phyloP scores from a whole-genome alignment of 2,888 invertebrate genomes.

The Polia nebulosa region DNA sequence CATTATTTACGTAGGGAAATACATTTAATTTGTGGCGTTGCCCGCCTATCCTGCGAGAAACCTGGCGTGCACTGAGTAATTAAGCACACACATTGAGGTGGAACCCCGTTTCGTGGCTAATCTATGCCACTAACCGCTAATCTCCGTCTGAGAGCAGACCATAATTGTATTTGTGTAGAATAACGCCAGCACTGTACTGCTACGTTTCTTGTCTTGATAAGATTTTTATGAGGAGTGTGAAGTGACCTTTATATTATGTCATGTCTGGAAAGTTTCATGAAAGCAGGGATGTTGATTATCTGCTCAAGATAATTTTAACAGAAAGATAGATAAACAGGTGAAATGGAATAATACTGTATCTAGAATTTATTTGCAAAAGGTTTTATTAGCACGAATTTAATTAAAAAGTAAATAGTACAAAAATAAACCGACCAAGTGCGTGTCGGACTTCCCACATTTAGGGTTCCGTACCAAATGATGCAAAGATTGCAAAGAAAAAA shows the following conservation, averaged over 20 bases:
- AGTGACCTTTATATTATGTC: not conserved
- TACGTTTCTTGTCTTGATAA: not conserved
- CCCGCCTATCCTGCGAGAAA: slow-evolving; percentile 10
- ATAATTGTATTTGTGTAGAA: slow-evolving; percentile 44
- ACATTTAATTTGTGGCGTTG: slow-evolving; percentile 14
- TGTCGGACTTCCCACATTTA: no score
- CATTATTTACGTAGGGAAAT: slow-evolving; percentile 43
- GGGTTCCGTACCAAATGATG: no score
- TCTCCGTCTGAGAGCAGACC: slow-evolving; percentile 40
- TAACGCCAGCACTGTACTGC: not conserved
- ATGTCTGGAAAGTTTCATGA: not conserved
- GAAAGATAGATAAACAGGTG: not conserved
- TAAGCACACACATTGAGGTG: slow-evolving; percentile 42
- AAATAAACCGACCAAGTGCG: no score
- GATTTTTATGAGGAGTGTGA: not conserved
- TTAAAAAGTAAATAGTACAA: no score
- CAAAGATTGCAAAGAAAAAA: no score
- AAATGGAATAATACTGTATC: not conserved
- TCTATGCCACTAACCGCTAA: slow-evolving; percentile 47
- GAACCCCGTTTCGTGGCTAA: slow-evolving; percentile 23
- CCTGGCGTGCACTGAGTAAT: slow-evolving; percentile 45
- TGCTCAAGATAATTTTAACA: not conserved
- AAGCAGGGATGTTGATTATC: not conserved
- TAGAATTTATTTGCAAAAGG: no score
- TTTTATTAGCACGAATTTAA: no score